These are phyloP conservation scores for Ectobius pallidus DNA, from an alignment of 2,888 invertebrate species.

Conservation along the genomic window DNA sequence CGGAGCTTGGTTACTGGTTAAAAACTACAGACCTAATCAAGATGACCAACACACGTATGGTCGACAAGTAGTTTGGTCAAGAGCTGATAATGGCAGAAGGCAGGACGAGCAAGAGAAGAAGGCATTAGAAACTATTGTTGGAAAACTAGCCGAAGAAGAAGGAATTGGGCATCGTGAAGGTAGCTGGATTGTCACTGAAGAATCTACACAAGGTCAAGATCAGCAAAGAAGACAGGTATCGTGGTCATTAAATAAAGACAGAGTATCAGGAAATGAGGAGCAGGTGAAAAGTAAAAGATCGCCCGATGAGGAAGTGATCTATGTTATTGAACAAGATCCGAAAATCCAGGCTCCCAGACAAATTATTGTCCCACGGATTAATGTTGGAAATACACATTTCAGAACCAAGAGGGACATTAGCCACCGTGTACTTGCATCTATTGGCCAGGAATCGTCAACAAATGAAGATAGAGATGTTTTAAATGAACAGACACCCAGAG, in stretches of 20 bases:
- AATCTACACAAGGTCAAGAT: background rate
- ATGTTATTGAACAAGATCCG: slow-evolving; percentile 2
- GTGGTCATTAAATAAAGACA: background rate
- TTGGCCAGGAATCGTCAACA: background rate
- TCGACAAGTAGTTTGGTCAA: background rate
- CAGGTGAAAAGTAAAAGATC: background rate
- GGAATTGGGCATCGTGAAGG: background rate
- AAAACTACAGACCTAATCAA: background rate
- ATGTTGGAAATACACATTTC: background rate
- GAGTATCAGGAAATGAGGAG: background rate
- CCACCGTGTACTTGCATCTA: background rate
- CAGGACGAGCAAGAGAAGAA: background rate
- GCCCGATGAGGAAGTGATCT: background rate
- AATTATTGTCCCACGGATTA: background rate
- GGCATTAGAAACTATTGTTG: background rate
- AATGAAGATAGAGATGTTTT: too few species aligned
- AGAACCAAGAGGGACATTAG: background rate
- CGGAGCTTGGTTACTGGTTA: background rate
- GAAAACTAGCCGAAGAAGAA: background rate
- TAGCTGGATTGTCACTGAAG: background rate
- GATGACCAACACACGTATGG: background rate
- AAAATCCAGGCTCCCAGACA: background rate
- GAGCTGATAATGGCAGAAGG: background rate
- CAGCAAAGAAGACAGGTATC: background rate
- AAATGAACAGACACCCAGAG: too few species aligned